Evolutionary conservation across 2,888 invertebrate species (phyloP).

Genomic region (Halictus quadricinctus): DNA sequence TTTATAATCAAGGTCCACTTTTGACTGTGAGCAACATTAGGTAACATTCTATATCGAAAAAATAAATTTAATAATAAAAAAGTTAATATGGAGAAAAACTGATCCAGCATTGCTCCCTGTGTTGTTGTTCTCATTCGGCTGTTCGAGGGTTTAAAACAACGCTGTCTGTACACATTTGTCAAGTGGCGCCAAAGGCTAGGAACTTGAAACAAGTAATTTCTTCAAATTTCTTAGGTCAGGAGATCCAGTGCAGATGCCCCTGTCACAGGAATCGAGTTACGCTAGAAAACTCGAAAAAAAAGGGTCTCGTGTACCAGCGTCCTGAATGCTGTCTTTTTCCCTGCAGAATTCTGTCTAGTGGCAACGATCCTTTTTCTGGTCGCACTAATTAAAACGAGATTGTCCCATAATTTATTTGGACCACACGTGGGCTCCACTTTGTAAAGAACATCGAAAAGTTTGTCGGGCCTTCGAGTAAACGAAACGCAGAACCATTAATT

Average conservation of each 20-base stretch:
- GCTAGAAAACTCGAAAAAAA: constrained; percentile 31
- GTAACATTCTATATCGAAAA: not conserved
- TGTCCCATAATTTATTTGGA: constrained; percentile 46
- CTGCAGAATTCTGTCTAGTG: constrained; percentile 32
- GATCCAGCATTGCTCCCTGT: not conserved
- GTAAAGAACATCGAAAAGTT: not conserved
- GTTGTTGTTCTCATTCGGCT: not conserved
- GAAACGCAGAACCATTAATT: not conserved
- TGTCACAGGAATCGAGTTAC: constrained; percentile 56
- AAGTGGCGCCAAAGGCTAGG: constrained; percentile 20
- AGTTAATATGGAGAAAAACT: not conserved
- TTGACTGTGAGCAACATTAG: too few relatives aligned
- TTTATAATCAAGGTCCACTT: too few relatives aligned
- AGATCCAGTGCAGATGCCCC: constrained; percentile 57
- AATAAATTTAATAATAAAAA: not conserved
- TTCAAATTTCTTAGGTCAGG: constrained; percentile 52
- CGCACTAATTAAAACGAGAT: constrained; percentile 46
- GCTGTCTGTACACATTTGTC: not conserved
- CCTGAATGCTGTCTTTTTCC: constrained; percentile 15
- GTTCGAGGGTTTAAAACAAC: not conserved
- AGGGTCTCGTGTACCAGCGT: constrained; percentile 17
- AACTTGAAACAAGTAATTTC: constrained; percentile 37
- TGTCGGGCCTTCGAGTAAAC: not conserved
- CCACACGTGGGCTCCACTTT: constrained; percentile 36
- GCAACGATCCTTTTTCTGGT: constrained; percentile 33